Evolutionary conservation across 2,888 invertebrate species (phyloP), one percentile per base, ranked within the genome.

Genomic region (Stenoptilia bipunctidactyla): DNA sequence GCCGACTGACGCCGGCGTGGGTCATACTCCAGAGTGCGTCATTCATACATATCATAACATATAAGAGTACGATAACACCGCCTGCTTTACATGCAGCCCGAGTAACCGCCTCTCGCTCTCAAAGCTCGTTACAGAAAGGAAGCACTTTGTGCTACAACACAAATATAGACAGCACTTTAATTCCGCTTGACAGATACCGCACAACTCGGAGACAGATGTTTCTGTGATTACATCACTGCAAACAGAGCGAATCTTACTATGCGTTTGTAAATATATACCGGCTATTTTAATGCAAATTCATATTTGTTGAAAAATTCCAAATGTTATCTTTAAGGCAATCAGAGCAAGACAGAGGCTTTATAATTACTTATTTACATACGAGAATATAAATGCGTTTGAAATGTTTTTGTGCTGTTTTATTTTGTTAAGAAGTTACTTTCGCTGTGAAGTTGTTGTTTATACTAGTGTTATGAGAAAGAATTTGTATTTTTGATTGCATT

Each of bases 11-110:
- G 37, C 38, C 30, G 35, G 37, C 27, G 61, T 63, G 46, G 51
- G 54, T 52, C 58, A 53, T 61, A 58, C 62, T 58, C 55, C 52
- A 51, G 56, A 64, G 61, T 73, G 77, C 76, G 76, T 76, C 79
- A 76, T 63, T 60, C 65, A 64, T 55, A 58, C 64, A 61, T 58
- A 66, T 59, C 20, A 72, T 64, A 66, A 66, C 30, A 30, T 30
- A 66, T 55, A 56, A n/a, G n/a, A 50, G 51, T 54, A 50, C 52
- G 42, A 57, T 61, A 66, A 62, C 53, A 59, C 20, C n/a, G n/a
- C n/a, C 65, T 61, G 61, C 63, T 75, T 74, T 66, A 51, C 59
- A 76, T 73, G 61, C 72, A 58, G 56, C 58, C 55, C 58, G 15
- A 14, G 27, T 35, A 47, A n/a, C 50, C 53, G 52, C 44, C 46